Evolutionary conservation across 1,140 invertebrate species (phyloP).

Genomic region (Ceratitis capitata): DNA sequence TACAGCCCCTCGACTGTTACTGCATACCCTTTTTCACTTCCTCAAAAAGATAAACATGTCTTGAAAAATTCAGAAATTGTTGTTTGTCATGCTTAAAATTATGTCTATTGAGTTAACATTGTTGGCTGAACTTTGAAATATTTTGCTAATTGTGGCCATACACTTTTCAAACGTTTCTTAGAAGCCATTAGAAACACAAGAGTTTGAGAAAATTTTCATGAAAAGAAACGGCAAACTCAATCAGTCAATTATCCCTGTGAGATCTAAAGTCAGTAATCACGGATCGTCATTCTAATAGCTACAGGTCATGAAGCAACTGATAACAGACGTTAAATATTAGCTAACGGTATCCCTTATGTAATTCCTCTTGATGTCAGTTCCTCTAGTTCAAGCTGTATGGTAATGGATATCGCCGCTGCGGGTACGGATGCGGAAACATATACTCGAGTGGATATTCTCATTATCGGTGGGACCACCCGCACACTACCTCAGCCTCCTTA

Average conservation of each 20-base stretch:
- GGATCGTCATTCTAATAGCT: neutral
- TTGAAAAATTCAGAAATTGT: too few species aligned
- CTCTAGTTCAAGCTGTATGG: neutral
- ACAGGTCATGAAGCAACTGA: neutral
- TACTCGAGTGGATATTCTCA: neutral
- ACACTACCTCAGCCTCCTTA: neutral
- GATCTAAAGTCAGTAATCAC: neutral
- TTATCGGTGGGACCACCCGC: neutral
- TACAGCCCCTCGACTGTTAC: too few species aligned
- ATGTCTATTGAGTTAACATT: too few species aligned
- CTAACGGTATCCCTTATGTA: neutral
- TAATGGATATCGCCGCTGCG: neutral
- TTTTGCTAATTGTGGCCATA: too few species aligned
- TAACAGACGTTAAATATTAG: neutral
- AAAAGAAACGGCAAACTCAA: too few species aligned
- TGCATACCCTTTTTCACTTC: too few species aligned
- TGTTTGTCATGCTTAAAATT: too few species aligned
- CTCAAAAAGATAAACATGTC: too few species aligned
- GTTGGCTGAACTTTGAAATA: too few species aligned
- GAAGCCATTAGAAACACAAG: too few species aligned
- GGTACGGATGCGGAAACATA: neutral
- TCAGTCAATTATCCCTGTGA: neutral
- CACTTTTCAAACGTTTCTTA: too few species aligned
- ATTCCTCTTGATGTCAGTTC: neutral
- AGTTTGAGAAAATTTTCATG: too few species aligned